phyloP scores from a whole-genome alignment of 2,797 vertebrate genomes.

The Oreochromis mossambicus region DNA sequence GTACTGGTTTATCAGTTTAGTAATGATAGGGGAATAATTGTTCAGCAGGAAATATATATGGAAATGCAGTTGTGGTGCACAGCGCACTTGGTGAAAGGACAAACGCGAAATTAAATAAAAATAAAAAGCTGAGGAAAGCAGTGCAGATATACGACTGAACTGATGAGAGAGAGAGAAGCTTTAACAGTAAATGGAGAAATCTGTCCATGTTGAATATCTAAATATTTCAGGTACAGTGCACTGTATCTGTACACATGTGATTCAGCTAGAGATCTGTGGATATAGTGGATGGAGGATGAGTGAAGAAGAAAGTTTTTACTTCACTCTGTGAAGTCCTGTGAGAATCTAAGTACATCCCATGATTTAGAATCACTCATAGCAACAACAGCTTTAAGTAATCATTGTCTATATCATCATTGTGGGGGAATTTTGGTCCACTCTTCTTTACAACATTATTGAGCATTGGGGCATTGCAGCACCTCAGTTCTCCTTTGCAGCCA shows the following conservation, averaged over 20 bases:
- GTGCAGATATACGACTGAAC: background rate
- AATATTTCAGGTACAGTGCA: background rate
- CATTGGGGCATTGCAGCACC: background rate
- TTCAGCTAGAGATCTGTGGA: background rate
- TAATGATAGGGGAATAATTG: background rate
- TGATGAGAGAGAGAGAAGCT: background rate
- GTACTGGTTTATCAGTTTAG: background rate
- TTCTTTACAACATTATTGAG: background rate
- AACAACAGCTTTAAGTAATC: background rate
- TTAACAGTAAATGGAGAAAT: background rate
- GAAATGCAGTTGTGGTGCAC: background rate
- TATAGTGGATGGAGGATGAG: background rate
- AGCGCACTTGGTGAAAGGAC: background rate
- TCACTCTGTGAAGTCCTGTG: rapidly evolving
- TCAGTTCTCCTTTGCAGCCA: background rate
- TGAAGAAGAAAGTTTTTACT: background rate
- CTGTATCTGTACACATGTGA: background rate
- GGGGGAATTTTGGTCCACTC: background rate
- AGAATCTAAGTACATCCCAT: background rate
- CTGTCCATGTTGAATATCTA: background rate
- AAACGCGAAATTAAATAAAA: background rate
- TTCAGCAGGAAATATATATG: background rate
- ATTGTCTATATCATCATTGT: background rate
- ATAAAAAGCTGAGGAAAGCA: background rate
- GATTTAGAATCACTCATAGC: background rate